Conservation (phyloP, 1,140 invertebrate genomes). For the Formica selysi region DNA sequence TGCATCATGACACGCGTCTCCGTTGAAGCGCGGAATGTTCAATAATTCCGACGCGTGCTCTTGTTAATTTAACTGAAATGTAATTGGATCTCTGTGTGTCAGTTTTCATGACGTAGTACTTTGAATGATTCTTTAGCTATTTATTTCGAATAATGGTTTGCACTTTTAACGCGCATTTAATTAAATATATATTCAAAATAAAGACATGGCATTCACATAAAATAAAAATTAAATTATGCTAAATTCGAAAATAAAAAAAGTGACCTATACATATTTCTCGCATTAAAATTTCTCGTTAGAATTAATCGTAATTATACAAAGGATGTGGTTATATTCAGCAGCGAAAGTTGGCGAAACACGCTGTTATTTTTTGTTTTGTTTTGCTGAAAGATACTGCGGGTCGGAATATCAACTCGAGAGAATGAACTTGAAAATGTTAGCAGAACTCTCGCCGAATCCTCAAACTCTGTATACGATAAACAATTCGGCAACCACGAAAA, state of each 20-base stretch:
- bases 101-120: background rate
- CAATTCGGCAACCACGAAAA: conserved; percentile 23
- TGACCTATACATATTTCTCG: background rate
- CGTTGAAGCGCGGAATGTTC: conserved; percentile 18
- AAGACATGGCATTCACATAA: background rate
- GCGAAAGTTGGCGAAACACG: conserved; percentile 2
- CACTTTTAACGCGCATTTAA: background rate
- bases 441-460: background rate
- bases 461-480: conserved; percentile 2
- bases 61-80: conserved; percentile 22
- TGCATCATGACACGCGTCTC: background rate
- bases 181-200: background rate
- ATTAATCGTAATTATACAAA: background rate
- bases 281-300: conserved; percentile 23
- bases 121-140: background rate
- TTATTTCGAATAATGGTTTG: background rate
- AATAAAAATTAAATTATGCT: background rate
- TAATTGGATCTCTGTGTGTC: conserved; percentile 14
- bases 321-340: background rate
- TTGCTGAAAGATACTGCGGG: background rate
- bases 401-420: conserved; percentile 21
- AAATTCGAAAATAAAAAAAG: background rate
- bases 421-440: background rate
- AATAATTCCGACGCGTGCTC: conserved; percentile 10
- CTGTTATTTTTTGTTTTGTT: background rate